phyloP scores from a whole-genome alignment of 2,113 vertebrate genomes.

The Crocuta crocuta region DNA sequence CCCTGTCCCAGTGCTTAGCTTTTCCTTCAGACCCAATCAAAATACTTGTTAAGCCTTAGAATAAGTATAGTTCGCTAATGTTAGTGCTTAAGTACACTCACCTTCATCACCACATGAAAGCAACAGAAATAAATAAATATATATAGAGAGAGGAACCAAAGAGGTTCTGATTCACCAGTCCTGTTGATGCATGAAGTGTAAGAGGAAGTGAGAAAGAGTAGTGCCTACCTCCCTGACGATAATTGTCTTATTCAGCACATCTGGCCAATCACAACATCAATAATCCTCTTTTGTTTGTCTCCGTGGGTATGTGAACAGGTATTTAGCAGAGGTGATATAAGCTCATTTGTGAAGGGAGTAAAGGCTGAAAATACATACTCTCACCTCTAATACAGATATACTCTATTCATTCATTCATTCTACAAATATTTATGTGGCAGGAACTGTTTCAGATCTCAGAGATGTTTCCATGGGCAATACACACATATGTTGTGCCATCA shows the following conservation, averaged over 20 bases:
- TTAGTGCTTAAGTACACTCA: neutral
- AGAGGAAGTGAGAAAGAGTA: neutral
- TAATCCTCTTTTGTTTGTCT: neutral
- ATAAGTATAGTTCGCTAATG: neutral
- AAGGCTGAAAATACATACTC: neutral
- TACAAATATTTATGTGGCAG: neutral
- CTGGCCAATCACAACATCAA: neutral
- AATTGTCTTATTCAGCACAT: neutral
- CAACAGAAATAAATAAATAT: neutral
- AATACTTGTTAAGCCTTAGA: neutral
- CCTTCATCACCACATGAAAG: neutral
- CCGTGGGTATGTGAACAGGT: too few relatives aligned
- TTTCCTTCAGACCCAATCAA: neutral
- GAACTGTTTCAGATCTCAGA: neutral
- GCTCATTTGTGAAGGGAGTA: neutral
- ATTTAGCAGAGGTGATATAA: neutral
- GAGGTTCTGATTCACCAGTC: neutral
- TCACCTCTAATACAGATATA: accelerated
- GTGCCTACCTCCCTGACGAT: neutral
- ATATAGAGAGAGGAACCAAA: neutral
- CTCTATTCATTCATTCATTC: neutral
- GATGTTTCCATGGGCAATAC: neutral
- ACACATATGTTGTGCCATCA: neutral
- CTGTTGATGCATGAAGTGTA: neutral
- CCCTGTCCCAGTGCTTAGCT: neutral